A percentile compares a stretch with the other conserved stretches of the same genome.
Evolutionary conservation across 2,797 vertebrate genomes (phyloP).

Genomic region (Orientallactaga sibirica): DNA sequence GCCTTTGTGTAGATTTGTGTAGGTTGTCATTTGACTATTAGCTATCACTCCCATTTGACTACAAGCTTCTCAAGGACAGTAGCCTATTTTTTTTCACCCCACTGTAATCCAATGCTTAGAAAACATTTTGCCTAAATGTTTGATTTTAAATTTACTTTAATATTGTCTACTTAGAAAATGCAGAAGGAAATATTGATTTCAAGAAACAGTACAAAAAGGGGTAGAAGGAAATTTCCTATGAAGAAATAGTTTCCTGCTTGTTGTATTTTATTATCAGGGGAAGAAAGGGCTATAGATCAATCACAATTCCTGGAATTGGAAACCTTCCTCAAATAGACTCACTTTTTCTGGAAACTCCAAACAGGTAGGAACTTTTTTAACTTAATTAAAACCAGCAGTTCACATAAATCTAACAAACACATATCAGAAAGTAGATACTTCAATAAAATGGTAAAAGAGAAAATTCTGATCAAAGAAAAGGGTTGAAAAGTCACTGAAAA

Average conservation of each 20-base stretch:
- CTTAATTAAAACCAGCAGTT: neutral
- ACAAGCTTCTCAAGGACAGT: neutral
- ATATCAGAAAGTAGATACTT: neutral
- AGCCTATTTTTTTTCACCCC: neutral
- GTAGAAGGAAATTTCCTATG: neutral
- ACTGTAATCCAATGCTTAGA: neutral
- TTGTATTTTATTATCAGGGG: neutral
- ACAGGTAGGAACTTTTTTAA: neutral
- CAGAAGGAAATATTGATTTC: neutral
- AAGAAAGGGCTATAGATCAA: neutral
- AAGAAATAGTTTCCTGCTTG: neutral
- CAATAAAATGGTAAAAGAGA: constrained; percentile 1
- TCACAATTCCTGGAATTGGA: neutral
- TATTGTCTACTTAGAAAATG: constrained; percentile 12
- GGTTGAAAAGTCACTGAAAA: neutral
- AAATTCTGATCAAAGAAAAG: neutral
- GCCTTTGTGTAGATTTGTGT: neutral
- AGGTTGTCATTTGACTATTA: neutral
- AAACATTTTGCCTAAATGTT: constrained; percentile 23
- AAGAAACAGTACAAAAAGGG: neutral
- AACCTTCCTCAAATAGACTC: neutral
- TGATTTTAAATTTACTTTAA: constrained; percentile 24
- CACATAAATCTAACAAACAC: neutral
- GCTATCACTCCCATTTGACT: neutral
- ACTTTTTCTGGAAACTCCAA: constrained; percentile 32